Percentiles rank a stretch among this genome's conserved stretches.
phyloP scores from a whole-genome alignment of 2,113 vertebrate genomes.

The Crotalus viridis region DNA sequence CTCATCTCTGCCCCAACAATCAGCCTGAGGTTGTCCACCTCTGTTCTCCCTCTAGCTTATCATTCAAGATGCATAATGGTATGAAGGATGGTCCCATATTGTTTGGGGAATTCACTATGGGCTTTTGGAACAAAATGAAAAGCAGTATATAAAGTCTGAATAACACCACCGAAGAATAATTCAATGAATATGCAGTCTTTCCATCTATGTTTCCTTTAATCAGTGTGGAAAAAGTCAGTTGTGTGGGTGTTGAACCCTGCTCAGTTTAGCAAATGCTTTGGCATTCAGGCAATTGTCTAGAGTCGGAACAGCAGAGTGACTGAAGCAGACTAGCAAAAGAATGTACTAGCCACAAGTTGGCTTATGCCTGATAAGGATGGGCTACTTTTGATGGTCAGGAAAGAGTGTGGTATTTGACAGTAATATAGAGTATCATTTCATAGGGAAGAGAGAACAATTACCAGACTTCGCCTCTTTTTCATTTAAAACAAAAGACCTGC shows the following conservation, averaged over 20 bases:
- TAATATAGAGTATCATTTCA: constrained; percentile 23
- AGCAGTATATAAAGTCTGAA: background rate
- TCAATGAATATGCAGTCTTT: background rate
- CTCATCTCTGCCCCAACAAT: background rate
- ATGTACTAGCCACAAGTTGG: background rate
- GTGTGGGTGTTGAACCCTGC: background rate
- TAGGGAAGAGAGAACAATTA: constrained; percentile 20
- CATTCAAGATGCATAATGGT: background rate
- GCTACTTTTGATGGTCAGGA: background rate
- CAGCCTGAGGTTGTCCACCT: background rate
- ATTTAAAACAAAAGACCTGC: constrained; percentile 33
- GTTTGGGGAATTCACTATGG: background rate
- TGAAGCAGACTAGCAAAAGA: background rate
- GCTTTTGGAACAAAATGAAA: background rate
- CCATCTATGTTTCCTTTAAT: background rate
- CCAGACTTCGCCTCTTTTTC: constrained; percentile 18
- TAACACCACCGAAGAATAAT: background rate
- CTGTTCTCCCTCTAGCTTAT: background rate
- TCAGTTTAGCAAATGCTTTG: background rate
- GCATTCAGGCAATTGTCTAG: background rate
- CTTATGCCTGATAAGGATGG: background rate
- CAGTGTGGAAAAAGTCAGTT: background rate
- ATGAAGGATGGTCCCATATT: background rate
- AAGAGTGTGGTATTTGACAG: constrained; percentile 15
- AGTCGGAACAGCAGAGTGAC: background rate